Evolutionary conservation across 92 coral and sea anemone species (phyloP).

Genomic region (Palythoa grandis): DNA sequence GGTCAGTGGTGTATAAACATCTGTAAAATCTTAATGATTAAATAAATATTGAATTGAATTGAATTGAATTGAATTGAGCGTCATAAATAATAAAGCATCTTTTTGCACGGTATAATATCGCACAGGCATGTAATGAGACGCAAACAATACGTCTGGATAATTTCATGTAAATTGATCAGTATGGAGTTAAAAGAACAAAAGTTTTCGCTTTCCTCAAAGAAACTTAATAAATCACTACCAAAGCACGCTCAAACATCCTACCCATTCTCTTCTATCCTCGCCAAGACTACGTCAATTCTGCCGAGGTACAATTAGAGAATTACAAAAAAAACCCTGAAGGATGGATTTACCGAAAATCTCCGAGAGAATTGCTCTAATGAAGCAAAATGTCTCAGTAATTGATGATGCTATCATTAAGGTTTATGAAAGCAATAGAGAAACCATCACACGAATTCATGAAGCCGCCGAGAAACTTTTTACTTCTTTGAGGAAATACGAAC

Average conservation of each 20-base stretch:
- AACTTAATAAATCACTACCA: not conserved
- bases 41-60: too few relatives aligned
- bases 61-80: too few relatives aligned
- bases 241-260: not conserved
- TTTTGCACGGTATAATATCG: not conserved
- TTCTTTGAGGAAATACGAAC: slow-evolving; percentile 26
- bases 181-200: not conserved
- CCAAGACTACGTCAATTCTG: not conserved
- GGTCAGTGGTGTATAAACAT: too few relatives aligned
- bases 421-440: slow-evolving; percentile 42
- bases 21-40: too few relatives aligned
- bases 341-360: slow-evolving; percentile 29
- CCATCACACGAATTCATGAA: not conserved
- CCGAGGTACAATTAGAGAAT: not conserved
- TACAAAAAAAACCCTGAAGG: not conserved
- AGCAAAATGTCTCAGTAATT: slow-evolving; percentile 4
- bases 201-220: not conserved
- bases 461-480: slow-evolving; percentile 21
- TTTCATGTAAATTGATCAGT: slow-evolving; percentile 11
- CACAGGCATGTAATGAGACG: not conserved
- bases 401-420: slow-evolving; percentile 24
- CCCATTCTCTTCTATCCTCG: not conserved
- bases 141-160: not conserved
- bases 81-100: not conserved
- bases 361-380: not conserved